Base-by-base conservation (phyloP, 2,888 invertebrate species). In the Petrophora chlorosata region DNA sequence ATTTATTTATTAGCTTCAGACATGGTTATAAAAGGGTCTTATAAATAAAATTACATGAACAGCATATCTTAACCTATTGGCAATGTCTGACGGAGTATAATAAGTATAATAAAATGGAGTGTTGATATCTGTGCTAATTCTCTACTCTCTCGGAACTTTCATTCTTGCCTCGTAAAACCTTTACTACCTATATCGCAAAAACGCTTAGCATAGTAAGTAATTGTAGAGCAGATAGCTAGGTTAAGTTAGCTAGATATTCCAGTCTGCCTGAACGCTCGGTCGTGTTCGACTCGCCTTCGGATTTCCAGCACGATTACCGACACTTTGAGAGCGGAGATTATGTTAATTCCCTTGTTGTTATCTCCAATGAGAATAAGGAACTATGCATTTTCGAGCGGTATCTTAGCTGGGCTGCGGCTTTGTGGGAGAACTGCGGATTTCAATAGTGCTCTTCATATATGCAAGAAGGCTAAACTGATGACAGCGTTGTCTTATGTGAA, bases 291-390 rank as follows among this genome's bases (percentile, higher is more conserved):
- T n/a, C 22, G 43, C 13, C 28, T 33, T 17, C 29, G 26, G 38
- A 14, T 33, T 16, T 19, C 35, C 12, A 22, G 43, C 28, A 22
- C 43, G 38, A 43, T 39, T 36, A 35, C 28, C 22, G 33, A 26
- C 42, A 43, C 28, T 30, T 35, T 23, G 23, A 35, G 17, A 33
- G 29, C 34, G 23, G 16, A 29, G 23, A 43, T 39, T 42, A 38
- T 42, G 35, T 32, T 49, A 39, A 49, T 49, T 33, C 22, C 16
- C 22, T 38, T 25, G 44, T 36, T 36, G 35, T 44, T 38, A 38
- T 33, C 38, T 33, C 23, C 26, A 15, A 22, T 33, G 33, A 33
- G 28, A 33, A 14, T 19, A 32, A 39, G 28, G 32, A 26, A 34
- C 33, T 26, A n/a, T 25, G 15, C 28, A 22, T 39, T 36, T 26